A percentile compares a stretch with the other conserved stretches of the same genome.
These are phyloP conservation scores for Grantiella picta DNA, from an alignment of 2,113 vertebrate species.

Conservation along the genomic window DNA sequence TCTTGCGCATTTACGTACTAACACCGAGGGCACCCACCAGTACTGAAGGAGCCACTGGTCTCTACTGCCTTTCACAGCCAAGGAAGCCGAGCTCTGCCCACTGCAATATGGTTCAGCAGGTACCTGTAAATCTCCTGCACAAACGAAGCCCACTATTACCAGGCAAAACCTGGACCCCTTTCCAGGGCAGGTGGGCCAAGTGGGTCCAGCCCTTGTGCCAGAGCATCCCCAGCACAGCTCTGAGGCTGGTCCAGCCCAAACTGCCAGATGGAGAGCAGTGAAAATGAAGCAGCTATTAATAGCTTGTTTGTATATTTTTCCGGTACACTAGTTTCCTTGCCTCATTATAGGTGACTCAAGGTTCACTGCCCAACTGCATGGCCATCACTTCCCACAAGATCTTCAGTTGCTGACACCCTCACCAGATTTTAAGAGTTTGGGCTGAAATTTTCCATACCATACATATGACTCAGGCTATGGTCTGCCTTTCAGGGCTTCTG, in stretches of 20 bases:
- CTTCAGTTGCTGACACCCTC: not conserved
- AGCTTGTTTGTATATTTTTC: constrained; percentile 35
- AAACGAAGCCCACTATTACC: fast-evolving
- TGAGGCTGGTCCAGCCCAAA: fast-evolving
- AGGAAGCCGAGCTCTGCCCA: fast-evolving
- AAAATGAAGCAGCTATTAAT: not conserved
- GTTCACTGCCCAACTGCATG: not conserved
- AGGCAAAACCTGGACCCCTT: fast-evolving
- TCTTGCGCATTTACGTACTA: fast-evolving
- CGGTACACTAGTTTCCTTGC: not conserved
- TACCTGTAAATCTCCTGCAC: fast-evolving
- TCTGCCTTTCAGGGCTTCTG: not conserved
- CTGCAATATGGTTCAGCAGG: fast-evolving
- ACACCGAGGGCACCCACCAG: fast-evolving
- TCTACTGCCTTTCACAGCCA: fast-evolving
- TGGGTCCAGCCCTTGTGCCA: fast-evolving
- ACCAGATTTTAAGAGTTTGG: not conserved
- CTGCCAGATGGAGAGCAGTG: not conserved
- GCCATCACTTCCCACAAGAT: not conserved
- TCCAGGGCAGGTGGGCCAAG: fast-evolving
- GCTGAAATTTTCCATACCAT: not conserved
- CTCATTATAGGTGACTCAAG: constrained; percentile 27
- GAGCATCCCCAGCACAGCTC: fast-evolving
- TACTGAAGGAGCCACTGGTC: fast-evolving
- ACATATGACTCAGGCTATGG: not conserved